Conservation (phyloP, 2,888 invertebrate species). For the Rotaria macrura region DNA sequence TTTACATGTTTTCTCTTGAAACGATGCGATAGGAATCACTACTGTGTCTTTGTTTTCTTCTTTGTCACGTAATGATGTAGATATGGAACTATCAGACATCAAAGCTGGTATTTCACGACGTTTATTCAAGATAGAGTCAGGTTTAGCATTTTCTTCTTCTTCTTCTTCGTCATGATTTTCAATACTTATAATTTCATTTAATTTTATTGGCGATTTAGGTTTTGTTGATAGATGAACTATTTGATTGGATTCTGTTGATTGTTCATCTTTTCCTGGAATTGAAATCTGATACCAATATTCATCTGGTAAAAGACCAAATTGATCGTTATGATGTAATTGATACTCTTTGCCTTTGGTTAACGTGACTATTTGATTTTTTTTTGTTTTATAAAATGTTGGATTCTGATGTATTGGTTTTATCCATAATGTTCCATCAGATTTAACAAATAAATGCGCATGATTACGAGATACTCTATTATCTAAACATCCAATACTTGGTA, state of each 20-base stretch:
- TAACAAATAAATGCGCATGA: not conserved
- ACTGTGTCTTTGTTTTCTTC: not conserved
- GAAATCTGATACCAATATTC: not conserved
- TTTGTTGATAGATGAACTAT: not conserved
- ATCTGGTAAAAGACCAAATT: slow-evolving; percentile 17
- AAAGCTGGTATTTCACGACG: not conserved
- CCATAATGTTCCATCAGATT: not conserved
- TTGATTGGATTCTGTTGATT: not conserved
- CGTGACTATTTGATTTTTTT: not conserved
- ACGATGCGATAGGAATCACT: not conserved
- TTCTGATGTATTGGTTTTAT: not conserved
- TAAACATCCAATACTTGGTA: not conserved
- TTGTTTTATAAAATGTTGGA: slow-evolving; percentile 18
- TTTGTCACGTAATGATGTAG: not conserved
- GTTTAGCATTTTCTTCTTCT: not conserved
- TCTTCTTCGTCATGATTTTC: not conserved
- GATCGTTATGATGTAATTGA: not conserved
- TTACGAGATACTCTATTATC: slow-evolving; percentile 19
- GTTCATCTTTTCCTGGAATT: not conserved
- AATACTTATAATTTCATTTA: not conserved
- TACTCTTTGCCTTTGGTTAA: not conserved
- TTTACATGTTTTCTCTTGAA: not conserved
- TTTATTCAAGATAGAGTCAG: not conserved
- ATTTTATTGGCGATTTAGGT: not conserved
- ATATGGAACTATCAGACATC: not conserved